phyloP scores from a whole-genome alignment of 2,797 vertebrate species.

The Gobionotothen gibberifrons region DNA sequence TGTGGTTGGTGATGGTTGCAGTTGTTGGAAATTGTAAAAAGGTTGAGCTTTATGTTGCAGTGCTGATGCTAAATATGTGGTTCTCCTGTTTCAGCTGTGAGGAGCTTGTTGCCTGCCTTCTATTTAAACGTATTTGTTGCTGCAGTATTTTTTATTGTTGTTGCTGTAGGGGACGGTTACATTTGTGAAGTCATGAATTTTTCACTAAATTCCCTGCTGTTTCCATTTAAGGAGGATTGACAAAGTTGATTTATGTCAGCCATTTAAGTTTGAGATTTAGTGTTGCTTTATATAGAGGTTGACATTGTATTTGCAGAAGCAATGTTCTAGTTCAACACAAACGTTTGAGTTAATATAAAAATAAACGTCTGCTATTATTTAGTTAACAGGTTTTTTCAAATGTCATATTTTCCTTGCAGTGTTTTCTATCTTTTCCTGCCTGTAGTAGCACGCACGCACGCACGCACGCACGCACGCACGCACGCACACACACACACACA shows the following conservation, averaged over 20 bases:
- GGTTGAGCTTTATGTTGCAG: not conserved
- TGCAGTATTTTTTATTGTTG: constrained; percentile 6
- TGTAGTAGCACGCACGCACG: constrained; percentile 17
- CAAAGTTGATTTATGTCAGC: constrained; percentile 5
- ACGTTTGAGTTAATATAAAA: not conserved
- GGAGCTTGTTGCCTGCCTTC: not conserved
- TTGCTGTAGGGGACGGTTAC: not conserved
- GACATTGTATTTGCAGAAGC: not conserved
- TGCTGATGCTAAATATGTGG: not conserved
- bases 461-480: constrained; percentile 11
- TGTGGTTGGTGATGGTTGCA: not conserved
- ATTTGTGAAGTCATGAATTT: constrained; percentile 2
- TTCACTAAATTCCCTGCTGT: not conserved
- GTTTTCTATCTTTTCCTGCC: constrained; percentile 5
- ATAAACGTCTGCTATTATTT: not conserved
- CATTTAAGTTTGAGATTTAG: not conserved
- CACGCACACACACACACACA: constrained; percentile 14
- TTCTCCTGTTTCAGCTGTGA: not conserved
- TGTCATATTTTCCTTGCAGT: not conserved
- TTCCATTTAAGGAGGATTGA: constrained; percentile 1
- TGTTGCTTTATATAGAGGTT: not conserved
- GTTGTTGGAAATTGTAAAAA: not conserved
- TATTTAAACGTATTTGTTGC: constrained; percentile 5
- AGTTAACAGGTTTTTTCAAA: not conserved
- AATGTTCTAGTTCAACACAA: not conserved